phyloP scores from a whole-genome alignment of 37 sponge, comb jelly and placozoan genomes.

The Haliclona indistincta region DNA sequence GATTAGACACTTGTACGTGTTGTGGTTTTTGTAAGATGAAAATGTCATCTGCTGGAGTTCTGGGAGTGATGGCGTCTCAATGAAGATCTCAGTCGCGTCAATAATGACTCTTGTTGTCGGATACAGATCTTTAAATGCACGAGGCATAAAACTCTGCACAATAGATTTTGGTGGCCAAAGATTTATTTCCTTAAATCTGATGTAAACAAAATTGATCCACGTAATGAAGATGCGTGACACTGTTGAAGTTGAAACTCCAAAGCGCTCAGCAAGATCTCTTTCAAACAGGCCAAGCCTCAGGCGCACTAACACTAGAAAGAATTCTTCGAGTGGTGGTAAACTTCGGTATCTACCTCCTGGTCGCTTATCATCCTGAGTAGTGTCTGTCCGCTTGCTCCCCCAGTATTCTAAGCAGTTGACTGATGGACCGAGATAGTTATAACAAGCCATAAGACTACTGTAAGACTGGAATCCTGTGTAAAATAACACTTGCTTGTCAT shows the following conservation, averaged over 20 bases:
- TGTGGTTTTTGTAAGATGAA: conserved; percentile 51
- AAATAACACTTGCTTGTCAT: background rate
- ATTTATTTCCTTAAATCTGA: conserved; percentile 8
- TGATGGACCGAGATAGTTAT: background rate
- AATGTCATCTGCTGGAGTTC: conserved; percentile 48
- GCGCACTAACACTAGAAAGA: conserved; percentile 23
- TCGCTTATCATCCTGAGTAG: no score
- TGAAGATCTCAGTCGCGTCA: conserved; percentile 47
- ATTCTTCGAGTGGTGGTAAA: conserved; percentile 28
- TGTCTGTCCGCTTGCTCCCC: background rate
- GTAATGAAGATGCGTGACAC: conserved; percentile 34
- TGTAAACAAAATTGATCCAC: conserved; percentile 42
- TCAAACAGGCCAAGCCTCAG: conserved; percentile 34
- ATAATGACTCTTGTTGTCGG: conserved; percentile 24
- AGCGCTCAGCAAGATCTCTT: conserved; percentile 33
- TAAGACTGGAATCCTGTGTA: background rate
- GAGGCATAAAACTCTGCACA: conserved; percentile 29
- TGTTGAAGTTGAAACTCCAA: conserved; percentile 30
- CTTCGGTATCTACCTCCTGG: conserved; percentile 12
- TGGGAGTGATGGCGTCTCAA: conserved; percentile 35
- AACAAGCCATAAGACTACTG: background rate
- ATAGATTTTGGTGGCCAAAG: conserved; percentile 28
- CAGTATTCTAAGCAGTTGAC: background rate
- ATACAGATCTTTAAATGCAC: conserved; percentile 29
- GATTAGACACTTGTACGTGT: conserved; percentile 49